Conservation (phyloP, 2,888 invertebrate genomes). For the Metalampra italica region DNA sequence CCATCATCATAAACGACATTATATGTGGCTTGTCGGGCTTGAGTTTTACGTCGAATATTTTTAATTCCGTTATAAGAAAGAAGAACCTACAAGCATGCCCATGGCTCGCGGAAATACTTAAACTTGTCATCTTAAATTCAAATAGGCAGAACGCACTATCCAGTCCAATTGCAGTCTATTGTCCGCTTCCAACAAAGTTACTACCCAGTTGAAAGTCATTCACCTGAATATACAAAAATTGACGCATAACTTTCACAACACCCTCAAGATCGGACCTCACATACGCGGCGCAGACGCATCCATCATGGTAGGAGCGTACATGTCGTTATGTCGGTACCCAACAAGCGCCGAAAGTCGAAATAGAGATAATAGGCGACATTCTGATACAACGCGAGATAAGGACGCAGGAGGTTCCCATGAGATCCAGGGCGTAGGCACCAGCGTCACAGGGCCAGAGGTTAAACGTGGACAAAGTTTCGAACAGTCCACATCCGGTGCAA, state of each 20-base stretch:
- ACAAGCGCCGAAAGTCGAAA: slow-evolving; percentile 70
- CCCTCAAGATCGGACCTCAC: slow-evolving; percentile 25
- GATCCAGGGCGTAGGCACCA: slow-evolving; percentile 45
- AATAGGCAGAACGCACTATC: too few species aligned
- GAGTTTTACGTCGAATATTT: too few species aligned
- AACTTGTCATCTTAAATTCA: too few species aligned
- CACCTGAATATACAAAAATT: slow-evolving; percentile 6
- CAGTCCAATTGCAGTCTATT: too few species aligned
- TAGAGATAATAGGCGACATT: slow-evolving; percentile 75
- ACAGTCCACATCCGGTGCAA: slow-evolving; percentile 33
- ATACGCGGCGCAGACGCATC: slow-evolving; percentile 47
- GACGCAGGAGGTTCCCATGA: slow-evolving; percentile 66
- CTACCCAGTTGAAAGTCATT: too few species aligned
- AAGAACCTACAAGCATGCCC: too few species aligned
- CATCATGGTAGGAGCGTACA: slow-evolving; percentile 68
- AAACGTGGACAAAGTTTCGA: slow-evolving; percentile 47
- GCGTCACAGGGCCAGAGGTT: slow-evolving; percentile 55
- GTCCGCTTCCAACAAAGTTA: too few species aligned
- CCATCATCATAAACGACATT: too few species aligned
- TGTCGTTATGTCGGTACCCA: slow-evolving; percentile 57
- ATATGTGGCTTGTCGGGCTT: too few species aligned
- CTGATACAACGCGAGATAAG: slow-evolving; percentile 74
- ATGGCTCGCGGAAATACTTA: too few species aligned
- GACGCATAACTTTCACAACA: slow-evolving; percentile 15
- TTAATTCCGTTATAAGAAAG: too few species aligned